Evolutionary conservation across 2,888 invertebrate genomes (phyloP), one percentile per base, ranked within the genome.

Genomic region (Nipponacmea schrenckii): DNA sequence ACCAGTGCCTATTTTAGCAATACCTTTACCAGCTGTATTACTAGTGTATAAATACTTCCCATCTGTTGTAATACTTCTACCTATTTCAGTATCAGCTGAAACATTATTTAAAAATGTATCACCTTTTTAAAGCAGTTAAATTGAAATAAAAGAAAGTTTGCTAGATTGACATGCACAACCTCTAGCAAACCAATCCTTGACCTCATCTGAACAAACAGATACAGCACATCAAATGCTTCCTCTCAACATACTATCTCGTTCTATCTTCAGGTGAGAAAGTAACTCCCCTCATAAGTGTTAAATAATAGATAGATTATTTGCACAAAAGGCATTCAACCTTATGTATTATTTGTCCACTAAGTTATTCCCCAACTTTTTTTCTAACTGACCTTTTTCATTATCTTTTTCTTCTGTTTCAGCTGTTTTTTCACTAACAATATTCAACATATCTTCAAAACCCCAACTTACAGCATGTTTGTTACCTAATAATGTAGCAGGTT

Each of bases 1-100:
- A 8, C 89, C 89, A 24, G 86, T 83, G 17, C 89, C 89, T 63
- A 89, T 78, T 75, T 88, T 89, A 26, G 87, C 84, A 7, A 89
- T 69, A 7, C 88, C 88, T 74, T 80, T 81, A 1, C 88, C 88
- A 73, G 77, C 77, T 15, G 80, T 77, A 75, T 86, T 88, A 4
- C 88, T 89, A 20, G 85, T 86, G 75, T 83, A 89, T 7, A 88
- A 76, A 75, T 85, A 89, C 8, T 80, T 77, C 1, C 89, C 89
- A 82, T 88, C 86, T 72, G 84, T 84, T 0, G 87, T 81, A 2
- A 88, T 78, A 72, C 85, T 86, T 69, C 87, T 76, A 7, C 85
- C 83, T 48, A 80, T 77, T 48, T 87, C 85, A 65, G 75, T 79
- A n/a, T 86, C 87, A 82, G 68, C 66, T 74, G 79, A 5, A n/a